phyloP scores from a whole-genome alignment of 2,797 vertebrate species.

The Sphenodon punctatus region DNA sequence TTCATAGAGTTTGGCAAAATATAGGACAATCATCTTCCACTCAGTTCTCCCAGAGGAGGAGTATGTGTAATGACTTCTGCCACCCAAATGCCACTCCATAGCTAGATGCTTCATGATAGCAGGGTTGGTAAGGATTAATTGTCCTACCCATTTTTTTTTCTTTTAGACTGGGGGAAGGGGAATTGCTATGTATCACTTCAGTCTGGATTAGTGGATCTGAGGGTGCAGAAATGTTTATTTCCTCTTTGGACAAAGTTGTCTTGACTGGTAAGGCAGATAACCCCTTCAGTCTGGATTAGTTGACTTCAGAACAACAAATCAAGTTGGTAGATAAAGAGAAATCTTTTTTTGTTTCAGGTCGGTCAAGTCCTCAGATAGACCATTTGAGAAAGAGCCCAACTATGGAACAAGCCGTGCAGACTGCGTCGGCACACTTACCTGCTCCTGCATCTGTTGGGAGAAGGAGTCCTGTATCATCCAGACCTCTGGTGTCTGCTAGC shows the following conservation, averaged over 20 bases:
- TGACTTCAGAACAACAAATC: slow-evolving; percentile 20
- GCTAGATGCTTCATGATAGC: neutral
- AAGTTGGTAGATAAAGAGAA: neutral
- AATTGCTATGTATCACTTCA: slow-evolving; percentile 12
- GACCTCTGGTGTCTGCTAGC: slow-evolving; percentile 76
- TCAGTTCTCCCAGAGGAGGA: neutral
- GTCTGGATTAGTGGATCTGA: slow-evolving; percentile 56
- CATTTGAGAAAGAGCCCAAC: slow-evolving; percentile 83
- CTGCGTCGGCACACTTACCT: slow-evolving; percentile 75
- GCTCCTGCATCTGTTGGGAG: slow-evolving; percentile 79
- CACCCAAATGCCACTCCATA: neutral
- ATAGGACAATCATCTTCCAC: neutral
- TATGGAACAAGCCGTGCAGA: slow-evolving; percentile 84
- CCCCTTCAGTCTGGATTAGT: slow-evolving; percentile 35
- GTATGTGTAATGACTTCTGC: neutral
- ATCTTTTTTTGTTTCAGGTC: slow-evolving; percentile 75
- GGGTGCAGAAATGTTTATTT: slow-evolving; percentile 38
- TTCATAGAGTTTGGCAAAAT: too few species aligned
- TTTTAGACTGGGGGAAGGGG: neutral
- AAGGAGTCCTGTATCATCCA: slow-evolving; percentile 79
- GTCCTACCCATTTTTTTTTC: neutral
- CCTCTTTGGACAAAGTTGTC: slow-evolving; percentile 3
- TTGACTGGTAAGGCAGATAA: slow-evolving; percentile 19
- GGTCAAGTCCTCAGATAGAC: slow-evolving; percentile 83
- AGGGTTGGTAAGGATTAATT: slow-evolving; percentile 9